Conservation (phyloP, 2,113 vertebrate genomes). For the Myotis yumanensis region DNA sequence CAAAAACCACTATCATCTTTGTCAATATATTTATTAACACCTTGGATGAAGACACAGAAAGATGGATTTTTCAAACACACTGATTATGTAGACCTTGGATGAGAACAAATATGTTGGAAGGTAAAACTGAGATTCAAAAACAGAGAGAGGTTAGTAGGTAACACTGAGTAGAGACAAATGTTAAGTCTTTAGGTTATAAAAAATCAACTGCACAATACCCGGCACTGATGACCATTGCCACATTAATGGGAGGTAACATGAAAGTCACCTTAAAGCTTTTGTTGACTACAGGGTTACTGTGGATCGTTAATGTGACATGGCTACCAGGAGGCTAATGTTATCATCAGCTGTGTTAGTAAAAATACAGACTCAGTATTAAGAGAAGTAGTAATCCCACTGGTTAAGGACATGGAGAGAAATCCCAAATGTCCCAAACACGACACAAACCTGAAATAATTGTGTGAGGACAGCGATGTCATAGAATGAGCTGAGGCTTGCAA, state of each 20-base stretch:
- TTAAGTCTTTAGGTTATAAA: not conserved
- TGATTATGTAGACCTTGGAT: not conserved
- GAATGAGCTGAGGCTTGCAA: not conserved
- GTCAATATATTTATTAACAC: not conserved
- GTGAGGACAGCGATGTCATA: not conserved
- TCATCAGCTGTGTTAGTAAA: not conserved
- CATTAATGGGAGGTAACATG: not conserved
- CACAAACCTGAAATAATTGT: not conserved
- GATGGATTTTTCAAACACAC: conserved; percentile 35
- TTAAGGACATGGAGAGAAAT: not conserved
- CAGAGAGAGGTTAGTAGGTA: not conserved
- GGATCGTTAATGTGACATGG: not conserved
- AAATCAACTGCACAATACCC: not conserved
- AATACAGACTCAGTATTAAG: not conserved
- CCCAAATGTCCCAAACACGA: not conserved
- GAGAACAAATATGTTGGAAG: not conserved
- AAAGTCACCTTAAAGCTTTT: not conserved
- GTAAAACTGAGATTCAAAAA: conserved; percentile 34
- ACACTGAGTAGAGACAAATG: not conserved
- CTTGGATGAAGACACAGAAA: not conserved
- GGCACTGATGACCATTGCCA: not conserved
- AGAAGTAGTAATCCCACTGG: not conserved
- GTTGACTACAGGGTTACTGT: not conserved
- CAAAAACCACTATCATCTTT: not conserved
- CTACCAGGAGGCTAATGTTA: not conserved